Evolutionary conservation across 2,797 vertebrate species (phyloP), one percentile per base, ranked within the genome.

Genomic region (Rhodeus uyekii): DNA sequence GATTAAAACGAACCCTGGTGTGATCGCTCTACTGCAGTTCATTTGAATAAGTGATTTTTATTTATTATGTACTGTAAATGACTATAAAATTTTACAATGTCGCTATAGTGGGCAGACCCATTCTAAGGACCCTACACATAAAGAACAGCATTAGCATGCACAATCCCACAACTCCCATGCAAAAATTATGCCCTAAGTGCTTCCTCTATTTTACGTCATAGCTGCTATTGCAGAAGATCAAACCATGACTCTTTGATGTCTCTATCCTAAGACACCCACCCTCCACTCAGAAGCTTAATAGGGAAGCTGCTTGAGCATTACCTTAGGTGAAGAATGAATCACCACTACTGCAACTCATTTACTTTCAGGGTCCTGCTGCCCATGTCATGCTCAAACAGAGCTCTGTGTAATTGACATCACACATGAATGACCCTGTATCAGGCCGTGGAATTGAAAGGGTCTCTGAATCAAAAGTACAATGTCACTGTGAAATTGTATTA

Each of bases 201-300:
- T 72, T 64, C 67, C 8, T 68, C 42, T 4, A 60, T 85, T 72
- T 78, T 63, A 38, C 82, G 68, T 61, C 29, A 32, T 55, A 71
- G 63, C 63, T 78, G 19, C 39, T 63, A 67, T 39, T 71, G 36
- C 75, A 53, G 55, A 53, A 75, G n/a, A 48, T 77, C 72, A 69
- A 14, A 32, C 58, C 58, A 67, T 53, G 72, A 75, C 67, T 63
- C 83, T 88, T n/a, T 79, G 76, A 86, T 83, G 84, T 83, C 81
- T 88, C 85, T 82, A 64, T 86, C 68, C 78, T 71, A 68, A 74
- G 83, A 75, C 65, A 27, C 71, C 64, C 74, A 27, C 44, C 58
- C n/a, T 80, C 80, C 82, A 87, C 77, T 85, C 86, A 81, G 68
- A 88, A 83, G 82, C 61, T 53, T 16, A 34, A 78, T 74, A 77